Evolutionary conservation across 2,888 invertebrate genomes (phyloP), one percentile per base, ranked within the genome.

Genomic region (Pheosia gnoma): DNA sequence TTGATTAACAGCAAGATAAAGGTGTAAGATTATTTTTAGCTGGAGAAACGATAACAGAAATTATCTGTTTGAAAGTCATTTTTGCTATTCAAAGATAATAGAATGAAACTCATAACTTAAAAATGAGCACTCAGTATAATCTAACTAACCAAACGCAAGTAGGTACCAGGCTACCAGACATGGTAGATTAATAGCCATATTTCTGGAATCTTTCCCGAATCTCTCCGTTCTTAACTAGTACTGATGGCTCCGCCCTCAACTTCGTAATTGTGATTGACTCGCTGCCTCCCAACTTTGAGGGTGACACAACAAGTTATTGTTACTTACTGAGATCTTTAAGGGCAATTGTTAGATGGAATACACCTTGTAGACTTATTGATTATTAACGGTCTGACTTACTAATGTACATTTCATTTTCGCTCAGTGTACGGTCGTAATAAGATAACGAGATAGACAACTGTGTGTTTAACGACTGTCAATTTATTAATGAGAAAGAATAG

Each of bases 211-310:
- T 52, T 51, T 60, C 41, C 37, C 53, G 53, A 11, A 38, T 45
- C 41, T 6, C 53, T 3, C 5, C 10, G 10, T 4, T 9, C 3
- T 45, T 75, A 73, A 73, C 57, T 13, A 67, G 60, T 72, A 75
- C 73, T 70, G 76, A 73, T 73, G 64, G 63, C 49, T n/a, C 52
- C 47, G 8, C 11, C 57, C 37, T 38, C 5, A 75, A 66, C 64
- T 73, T 70, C 56, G 38, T 73, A 75, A 73, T 73, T 59, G 67
- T 62, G 76, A 69, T 63, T 60, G 76, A 75, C 70, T 64, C 56
- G 37, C 13, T 7, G 37, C 8, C 53, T 11, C 37, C 51, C 25
- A 25, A 58, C 68, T 55, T 60, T 52, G 53, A 51, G 59, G 53
- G 57, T 65, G 69, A 66, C 73, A 65, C 60, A 8, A 51, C 51